A percentile compares a stretch with the other conserved stretches of the same genome.
These are phyloP conservation scores for Acrobasis repandana DNA, from an alignment of 2,888 invertebrate genomes.

Conservation along the genomic window DNA sequence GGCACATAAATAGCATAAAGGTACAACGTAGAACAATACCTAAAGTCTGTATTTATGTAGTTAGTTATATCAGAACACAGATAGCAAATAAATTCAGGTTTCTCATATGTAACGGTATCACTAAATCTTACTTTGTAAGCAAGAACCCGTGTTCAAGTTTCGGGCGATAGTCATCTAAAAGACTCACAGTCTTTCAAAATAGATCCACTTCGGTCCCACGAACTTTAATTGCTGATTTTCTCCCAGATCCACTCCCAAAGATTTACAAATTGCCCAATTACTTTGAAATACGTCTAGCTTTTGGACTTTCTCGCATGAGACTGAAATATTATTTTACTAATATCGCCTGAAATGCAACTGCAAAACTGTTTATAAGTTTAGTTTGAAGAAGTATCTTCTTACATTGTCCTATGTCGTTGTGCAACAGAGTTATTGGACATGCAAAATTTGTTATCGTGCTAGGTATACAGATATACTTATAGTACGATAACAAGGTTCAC, in stretches of 20 bases:
- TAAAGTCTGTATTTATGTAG: too few relatives aligned
- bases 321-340: slow-evolving; percentile 4
- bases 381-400: not conserved
- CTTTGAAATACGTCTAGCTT: slow-evolving; percentile 36
- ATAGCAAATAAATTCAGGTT: slow-evolving; percentile 13
- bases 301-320: slow-evolving; percentile 16
- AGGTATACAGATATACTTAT: not conserved
- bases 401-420: not conserved
- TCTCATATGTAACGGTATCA: slow-evolving; percentile 24
- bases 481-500: not conserved
- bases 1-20: too few relatives aligned
- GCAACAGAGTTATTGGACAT: not conserved
- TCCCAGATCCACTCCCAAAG: slow-evolving; percentile 35
- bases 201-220: slow-evolving; percentile 36
- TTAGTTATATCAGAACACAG: too few relatives aligned
- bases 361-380: slow-evolving; percentile 1
- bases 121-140: slow-evolving; percentile 36
- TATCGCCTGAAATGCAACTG: not conserved
- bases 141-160: slow-evolving; percentile 36
- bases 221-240: slow-evolving; percentile 47
- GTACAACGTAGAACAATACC: too few relatives aligned
- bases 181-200: slow-evolving; percentile 22
- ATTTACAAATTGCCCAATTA: slow-evolving; percentile 38
- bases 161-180: slow-evolving; percentile 43
- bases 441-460: not conserved